Conservation (phyloP, 2,797 vertebrate species). For the Tachyglossus aculeatus region DNA sequence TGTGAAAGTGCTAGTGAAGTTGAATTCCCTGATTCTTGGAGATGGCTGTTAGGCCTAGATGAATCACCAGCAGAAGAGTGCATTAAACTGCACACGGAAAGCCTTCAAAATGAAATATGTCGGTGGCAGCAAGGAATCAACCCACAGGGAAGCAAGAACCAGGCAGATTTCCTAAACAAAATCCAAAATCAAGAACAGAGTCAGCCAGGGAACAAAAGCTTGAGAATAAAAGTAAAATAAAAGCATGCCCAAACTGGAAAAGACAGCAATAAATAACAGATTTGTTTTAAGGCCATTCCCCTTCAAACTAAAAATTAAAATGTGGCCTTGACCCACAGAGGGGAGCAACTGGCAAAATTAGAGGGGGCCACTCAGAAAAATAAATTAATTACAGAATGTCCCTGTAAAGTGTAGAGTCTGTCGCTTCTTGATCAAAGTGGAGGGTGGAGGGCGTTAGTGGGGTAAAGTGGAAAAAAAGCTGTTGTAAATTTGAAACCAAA, state of each 20-base stretch:
- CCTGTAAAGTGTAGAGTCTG: neutral
- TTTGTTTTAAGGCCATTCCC: slow-evolving; percentile 7
- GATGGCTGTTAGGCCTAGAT: neutral
- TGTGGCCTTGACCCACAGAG: neutral
- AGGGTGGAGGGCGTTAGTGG: neutral
- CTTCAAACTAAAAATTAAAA: slow-evolving; percentile 4
- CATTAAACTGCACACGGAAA: neutral
- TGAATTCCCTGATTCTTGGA: neutral
- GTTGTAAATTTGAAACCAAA: slow-evolving; percentile 24
- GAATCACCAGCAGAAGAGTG: neutral
- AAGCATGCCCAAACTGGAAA: neutral
- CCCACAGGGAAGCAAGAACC: slow-evolving; percentile 60
- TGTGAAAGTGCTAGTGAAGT: neutral
- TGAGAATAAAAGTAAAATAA: neutral
- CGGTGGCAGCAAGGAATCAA: slow-evolving; percentile 23
- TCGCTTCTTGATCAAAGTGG: neutral
- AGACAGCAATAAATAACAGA: neutral
- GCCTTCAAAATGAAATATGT: slow-evolving; percentile 47
- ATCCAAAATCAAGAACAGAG: slow-evolving; percentile 37
- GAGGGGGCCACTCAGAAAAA: neutral
- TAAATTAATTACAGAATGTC: neutral
- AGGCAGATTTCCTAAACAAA: slow-evolving; percentile 34
- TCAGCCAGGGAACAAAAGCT: slow-evolving; percentile 30
- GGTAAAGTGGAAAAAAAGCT: neutral
- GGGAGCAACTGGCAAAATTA: slow-evolving; percentile 9